phyloP scores from a whole-genome alignment of 2,113 vertebrate species.

The Amazona guildingii region DNA sequence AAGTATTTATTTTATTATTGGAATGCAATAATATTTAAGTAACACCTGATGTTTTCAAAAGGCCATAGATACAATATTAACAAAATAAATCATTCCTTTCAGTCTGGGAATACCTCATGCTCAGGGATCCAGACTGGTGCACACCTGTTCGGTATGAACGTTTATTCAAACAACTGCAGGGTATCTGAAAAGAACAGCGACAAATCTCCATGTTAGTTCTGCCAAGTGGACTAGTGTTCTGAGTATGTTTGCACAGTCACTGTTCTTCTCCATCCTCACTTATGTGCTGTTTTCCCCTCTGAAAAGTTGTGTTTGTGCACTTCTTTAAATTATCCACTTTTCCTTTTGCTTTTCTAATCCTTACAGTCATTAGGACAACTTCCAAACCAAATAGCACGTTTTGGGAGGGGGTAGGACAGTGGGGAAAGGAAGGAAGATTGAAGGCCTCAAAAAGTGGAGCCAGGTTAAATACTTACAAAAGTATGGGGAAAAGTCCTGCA shows the following conservation, averaged over 20 bases:
- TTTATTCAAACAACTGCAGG: neutral
- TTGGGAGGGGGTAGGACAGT: rapidly evolving
- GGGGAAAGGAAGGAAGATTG: neutral
- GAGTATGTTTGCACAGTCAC: neutral
- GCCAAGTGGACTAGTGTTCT: neutral
- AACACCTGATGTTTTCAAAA: slow-evolving; percentile 33
- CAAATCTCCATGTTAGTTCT: neutral
- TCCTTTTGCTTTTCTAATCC: neutral
- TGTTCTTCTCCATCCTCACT: neutral
- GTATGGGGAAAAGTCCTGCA: neutral
- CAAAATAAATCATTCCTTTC: neutral
- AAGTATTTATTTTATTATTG: slow-evolving; percentile 28
- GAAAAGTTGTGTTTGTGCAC: neutral
- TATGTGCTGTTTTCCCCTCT: neutral
- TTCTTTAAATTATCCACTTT: neutral
- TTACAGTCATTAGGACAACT: neutral
- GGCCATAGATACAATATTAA: neutral
- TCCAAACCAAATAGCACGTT: neutral
- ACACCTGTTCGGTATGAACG: neutral
- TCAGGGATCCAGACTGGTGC: neutral
- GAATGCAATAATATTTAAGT: neutral
- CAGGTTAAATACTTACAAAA: neutral
- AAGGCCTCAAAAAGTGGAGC: neutral
- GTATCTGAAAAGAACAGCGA: neutral
- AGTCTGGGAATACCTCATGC: neutral